phyloP scores from a whole-genome alignment of 2,888 invertebrate genomes.

The Physocephala rufipes region DNA sequence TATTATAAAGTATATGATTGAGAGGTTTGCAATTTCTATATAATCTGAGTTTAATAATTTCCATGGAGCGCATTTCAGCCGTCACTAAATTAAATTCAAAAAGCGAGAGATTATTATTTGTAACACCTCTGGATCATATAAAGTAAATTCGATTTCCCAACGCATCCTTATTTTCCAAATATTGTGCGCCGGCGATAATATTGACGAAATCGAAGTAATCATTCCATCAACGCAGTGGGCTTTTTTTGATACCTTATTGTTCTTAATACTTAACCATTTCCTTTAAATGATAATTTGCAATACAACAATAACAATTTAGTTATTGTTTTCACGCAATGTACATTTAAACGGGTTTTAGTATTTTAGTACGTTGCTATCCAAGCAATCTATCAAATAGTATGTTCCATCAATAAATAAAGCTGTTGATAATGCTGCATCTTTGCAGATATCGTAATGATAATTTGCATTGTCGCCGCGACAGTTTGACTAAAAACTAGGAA shows the following conservation, averaged over 20 bases:
- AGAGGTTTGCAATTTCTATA: too few species aligned
- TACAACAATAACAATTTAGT: too few species aligned
- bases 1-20: too few species aligned
- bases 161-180: slow-evolving; percentile 29
- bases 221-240: slow-evolving; percentile 25
- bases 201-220: slow-evolving; percentile 21
- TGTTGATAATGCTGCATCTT: slow-evolving; percentile 28
- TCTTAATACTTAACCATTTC: slow-evolving; percentile 14
- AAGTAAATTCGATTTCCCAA: too few species aligned
- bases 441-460: slow-evolving; percentile 19
- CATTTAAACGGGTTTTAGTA: slow-evolving; percentile 22
- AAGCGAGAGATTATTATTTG: too few species aligned
- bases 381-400: slow-evolving; percentile 33
- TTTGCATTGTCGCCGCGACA: slow-evolving; percentile 19
- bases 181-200: slow-evolving; percentile 18
- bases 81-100: too few species aligned
- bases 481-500: slow-evolving; percentile 27
- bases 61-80: too few species aligned
- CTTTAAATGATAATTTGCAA: slow-evolving; percentile 11
- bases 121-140: too few species aligned
- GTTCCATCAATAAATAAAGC: slow-evolving; percentile 31
- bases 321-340: slow-evolving; percentile 15
- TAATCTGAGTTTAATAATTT: too few species aligned
- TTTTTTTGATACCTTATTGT: not conserved
- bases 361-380: slow-evolving; percentile 29